These are phyloP conservation scores for Melanostoma mellinum DNA, from an alignment of 2,888 invertebrate species.

Conservation along the genomic window DNA sequence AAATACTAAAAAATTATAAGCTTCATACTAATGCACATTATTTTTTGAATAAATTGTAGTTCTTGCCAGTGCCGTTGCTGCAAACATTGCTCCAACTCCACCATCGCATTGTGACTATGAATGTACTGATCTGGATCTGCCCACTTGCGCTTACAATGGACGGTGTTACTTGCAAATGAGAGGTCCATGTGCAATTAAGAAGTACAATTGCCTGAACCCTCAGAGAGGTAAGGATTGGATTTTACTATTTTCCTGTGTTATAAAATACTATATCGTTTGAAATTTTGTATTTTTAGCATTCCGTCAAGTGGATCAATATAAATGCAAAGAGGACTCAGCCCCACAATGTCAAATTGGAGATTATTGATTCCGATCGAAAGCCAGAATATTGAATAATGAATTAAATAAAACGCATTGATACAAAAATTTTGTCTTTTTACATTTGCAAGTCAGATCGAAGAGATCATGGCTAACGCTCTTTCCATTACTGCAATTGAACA, in stretches of 20 bases:
- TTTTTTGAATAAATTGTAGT: background rate
- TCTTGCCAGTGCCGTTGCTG: conserved; percentile 6
- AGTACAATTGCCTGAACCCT: conserved; percentile 77
- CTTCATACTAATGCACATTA: too few relatives aligned
- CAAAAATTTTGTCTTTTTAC: too few relatives aligned
- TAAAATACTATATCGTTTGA: background rate
- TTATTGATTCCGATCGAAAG: background rate
- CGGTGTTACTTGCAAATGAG: conserved; percentile 76
- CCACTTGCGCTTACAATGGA: conserved; percentile 77
- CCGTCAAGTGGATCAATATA: conserved; percentile 25
- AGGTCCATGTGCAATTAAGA: conserved; percentile 75
- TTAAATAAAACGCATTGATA: too few relatives aligned
- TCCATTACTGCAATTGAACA: too few relatives aligned
- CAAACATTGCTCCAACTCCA: background rate
- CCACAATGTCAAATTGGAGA: conserved; percentile 24
- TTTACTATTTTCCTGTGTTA: background rate
- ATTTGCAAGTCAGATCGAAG: too few relatives aligned
- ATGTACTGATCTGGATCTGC: conserved; percentile 74
- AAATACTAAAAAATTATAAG: background rate
- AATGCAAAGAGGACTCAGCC: conserved; percentile 21
- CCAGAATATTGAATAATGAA: too few relatives aligned
- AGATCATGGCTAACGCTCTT: too few relatives aligned
- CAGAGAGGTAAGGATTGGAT: conserved; percentile 57
- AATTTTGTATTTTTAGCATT: conserved; percentile 8
- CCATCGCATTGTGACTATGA: conserved; percentile 73